These are phyloP conservation scores for Tadarida brasiliensis DNA, from an alignment of 2,797 vertebrate species.

Conservation along the genomic window DNA sequence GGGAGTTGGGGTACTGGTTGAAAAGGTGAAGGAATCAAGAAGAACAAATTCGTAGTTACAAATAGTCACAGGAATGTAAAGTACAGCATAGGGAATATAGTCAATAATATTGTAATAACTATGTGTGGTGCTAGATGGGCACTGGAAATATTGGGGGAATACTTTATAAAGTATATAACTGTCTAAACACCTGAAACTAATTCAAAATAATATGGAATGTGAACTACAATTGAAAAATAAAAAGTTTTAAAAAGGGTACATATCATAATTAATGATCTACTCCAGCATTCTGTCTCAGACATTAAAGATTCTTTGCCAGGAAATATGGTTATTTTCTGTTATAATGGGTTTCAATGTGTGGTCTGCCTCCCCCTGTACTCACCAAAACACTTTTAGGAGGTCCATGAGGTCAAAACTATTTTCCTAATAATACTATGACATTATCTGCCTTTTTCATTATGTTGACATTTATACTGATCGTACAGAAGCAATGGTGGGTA, in stretches of 20 bases:
- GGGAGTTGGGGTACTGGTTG: not conserved
- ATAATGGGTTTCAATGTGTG: not conserved
- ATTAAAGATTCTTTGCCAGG: not conserved
- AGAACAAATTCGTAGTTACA: not conserved
- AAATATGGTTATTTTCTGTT: not conserved
- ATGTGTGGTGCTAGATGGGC: not conserved
- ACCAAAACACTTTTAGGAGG: not conserved
- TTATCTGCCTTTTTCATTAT: not conserved
- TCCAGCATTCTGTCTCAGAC: not conserved
- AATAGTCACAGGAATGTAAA: not conserved
- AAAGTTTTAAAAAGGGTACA: not conserved
- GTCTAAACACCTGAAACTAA: not conserved
- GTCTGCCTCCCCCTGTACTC: not conserved
- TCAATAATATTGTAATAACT: not conserved
- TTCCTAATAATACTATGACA: not conserved
- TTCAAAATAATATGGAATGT: not conserved
- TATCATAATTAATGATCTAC: not conserved
- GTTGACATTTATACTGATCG: not conserved
- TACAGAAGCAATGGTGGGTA: not conserved
- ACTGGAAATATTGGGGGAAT: not conserved
- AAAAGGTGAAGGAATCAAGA: not conserved
- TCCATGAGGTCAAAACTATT: not conserved
- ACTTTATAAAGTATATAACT: not conserved
- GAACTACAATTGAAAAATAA: not conserved
- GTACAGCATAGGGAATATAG: not conserved